Evolutionary conservation across 2,113 vertebrate species (phyloP), one percentile per base, ranked within the genome.

Genomic region (Mastomys coucha): DNA sequence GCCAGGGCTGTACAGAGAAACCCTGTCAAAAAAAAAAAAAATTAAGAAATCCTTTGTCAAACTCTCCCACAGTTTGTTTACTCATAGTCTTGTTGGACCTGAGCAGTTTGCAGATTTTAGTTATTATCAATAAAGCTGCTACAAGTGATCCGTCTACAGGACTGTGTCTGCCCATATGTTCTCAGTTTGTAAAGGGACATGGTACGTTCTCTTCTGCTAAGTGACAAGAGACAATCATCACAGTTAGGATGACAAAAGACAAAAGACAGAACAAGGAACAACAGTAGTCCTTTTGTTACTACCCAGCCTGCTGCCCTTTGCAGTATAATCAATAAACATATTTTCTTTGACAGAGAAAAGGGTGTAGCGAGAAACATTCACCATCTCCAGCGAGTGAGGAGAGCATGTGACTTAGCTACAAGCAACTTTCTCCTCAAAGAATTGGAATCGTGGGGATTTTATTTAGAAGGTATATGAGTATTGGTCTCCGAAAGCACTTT

Each of bases 121-220:
- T 67, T 87, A 65, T 91, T 86, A 80, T 65, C 85, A 87, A 91
- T 90, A 93, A 96, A 88, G 82, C 60, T 86, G 82, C 63, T 78
- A 69, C 10, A 72, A 42, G 39, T 45, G 89, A 84, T 89, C 16
- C 20, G 39, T 39, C 39, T 36, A 45, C 49, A 86, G 45, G 65
- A 81, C 14, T 81, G 75, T 33, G 63, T 76, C 9, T 91, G 36
- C 20, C 8, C 42, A 65, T 53, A 86, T 75, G 45, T 80, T 88
- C 84, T 92, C 39, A 70, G 81, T 95, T 87, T 51, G 85, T 7
- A 87, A 69, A 33, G 16, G 31, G 36, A 87, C 45, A 36, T 13
- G 9, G 24, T 70, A 49, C 13, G 31, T 51, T 49, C 42, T 33
- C 8, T 42, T 72, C 31, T 56, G 86, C 49, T 88, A 28, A 73